A percentile compares a stretch with the other conserved stretches of the same genome.
Conservation (phyloP, 1,140 invertebrate genomes). For the Papilio dardanus region DNA sequence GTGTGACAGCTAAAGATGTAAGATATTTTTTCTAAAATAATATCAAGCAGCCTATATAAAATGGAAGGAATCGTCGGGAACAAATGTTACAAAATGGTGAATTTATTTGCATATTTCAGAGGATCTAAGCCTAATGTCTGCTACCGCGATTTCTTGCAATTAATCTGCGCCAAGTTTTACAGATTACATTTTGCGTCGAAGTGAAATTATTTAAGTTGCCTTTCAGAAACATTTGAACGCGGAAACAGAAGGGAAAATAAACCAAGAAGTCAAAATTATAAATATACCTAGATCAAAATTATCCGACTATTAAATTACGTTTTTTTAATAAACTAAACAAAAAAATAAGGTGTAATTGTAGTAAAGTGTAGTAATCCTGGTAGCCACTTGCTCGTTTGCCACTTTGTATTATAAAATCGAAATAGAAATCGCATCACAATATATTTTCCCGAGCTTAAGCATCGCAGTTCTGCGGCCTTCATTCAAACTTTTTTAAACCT, state of each 20-base stretch:
- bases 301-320: neutral
- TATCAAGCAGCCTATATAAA: neutral
- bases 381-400: no score
- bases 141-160: conserved; percentile 59
- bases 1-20: no score
- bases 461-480: neutral
- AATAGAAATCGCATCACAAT: no score
- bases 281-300: neutral
- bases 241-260: neutral
- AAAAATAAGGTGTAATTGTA: neutral
- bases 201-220: conserved; percentile 57
- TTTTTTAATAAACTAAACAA: neutral
- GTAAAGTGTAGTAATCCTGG: no score
- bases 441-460: neutral
- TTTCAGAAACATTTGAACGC: conserved; percentile 32
- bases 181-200: conserved; percentile 56
- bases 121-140: conserved; percentile 66
- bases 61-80: conserved; percentile 37
- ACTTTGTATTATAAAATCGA: no score
- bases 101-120: conserved; percentile 71
- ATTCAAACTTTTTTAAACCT: neutral
- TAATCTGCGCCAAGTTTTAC: conserved; percentile 65
- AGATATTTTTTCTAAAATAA: no score
- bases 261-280: neutral
- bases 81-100: conserved; percentile 70